phyloP scores from a whole-genome alignment of 2,797 vertebrate genomes.

The Tragopan temminckii region DNA sequence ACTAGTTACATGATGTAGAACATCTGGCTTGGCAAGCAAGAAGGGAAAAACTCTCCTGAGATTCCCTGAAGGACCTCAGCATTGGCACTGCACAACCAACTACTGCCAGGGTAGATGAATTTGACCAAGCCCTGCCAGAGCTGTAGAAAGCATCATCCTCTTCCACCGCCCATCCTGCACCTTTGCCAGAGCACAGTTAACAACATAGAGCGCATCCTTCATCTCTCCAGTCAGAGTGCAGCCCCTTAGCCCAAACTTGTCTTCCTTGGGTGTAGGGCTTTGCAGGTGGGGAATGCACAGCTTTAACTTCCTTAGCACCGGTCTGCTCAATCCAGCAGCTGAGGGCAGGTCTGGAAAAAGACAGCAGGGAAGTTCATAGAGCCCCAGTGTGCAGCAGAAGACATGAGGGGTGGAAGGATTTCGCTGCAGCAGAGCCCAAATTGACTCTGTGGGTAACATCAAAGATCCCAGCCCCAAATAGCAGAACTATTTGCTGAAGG shows the following conservation, averaged over 20 bases:
- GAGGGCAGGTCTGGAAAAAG: neutral
- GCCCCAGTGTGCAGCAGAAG: neutral
- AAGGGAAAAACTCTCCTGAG: neutral
- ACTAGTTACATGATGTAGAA: neutral
- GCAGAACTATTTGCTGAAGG: neutral
- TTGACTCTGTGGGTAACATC: neutral
- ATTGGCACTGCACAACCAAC: neutral
- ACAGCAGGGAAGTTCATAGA: neutral
- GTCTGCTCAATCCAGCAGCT: neutral
- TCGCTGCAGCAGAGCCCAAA: rapidly evolving
- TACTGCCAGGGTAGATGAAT: neutral
- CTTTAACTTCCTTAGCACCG: neutral
- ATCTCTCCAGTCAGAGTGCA: neutral
- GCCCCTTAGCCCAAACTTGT: neutral
- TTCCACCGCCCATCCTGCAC: neutral
- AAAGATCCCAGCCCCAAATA: neutral
- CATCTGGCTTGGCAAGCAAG: neutral
- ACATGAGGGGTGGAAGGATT: neutral
- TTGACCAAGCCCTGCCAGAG: neutral
- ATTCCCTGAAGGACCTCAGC: neutral
- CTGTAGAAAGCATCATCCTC: neutral
- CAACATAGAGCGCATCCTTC: rapidly evolving
- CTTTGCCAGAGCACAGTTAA: neutral
- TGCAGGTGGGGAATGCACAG: rapidly evolving
- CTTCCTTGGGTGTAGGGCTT: neutral